Evolutionary conservation across 2,113 vertebrate species (phyloP).

Genomic region (Galemys pyrenaicus): DNA sequence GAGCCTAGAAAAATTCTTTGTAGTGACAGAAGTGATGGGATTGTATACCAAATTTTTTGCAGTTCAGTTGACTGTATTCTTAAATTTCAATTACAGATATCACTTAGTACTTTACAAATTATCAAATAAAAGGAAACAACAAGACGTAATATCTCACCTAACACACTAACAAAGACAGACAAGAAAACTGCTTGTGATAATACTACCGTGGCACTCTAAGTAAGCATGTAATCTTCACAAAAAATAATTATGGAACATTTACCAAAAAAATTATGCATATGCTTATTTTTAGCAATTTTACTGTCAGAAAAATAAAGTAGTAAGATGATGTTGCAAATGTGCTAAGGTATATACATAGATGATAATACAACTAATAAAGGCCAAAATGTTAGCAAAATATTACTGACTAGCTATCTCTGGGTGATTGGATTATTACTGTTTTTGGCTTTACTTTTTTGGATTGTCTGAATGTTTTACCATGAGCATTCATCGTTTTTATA

Average conservation of each 20-base stretch:
- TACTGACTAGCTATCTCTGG: background rate
- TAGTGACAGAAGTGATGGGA: background rate
- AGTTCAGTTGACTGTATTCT: background rate
- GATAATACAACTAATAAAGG: background rate
- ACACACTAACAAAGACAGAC: conserved; percentile 24
- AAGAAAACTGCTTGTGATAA: conserved; percentile 3
- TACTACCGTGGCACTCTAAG: background rate
- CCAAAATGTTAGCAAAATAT: background rate
- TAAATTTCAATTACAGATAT: conserved; percentile 37
- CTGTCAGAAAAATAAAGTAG: background rate
- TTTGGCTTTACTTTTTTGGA: conserved; percentile 12
- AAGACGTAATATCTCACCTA: background rate
- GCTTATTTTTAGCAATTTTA: background rate
- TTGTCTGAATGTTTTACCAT: background rate
- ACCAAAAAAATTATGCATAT: background rate
- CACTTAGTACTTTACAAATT: background rate
- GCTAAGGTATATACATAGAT: background rate
- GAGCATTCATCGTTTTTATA: background rate
- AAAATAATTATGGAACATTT: background rate
- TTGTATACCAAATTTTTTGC: too few species aligned
- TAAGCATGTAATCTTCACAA: conserved; percentile 9
- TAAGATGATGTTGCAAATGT: background rate
- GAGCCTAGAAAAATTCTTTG: background rate
- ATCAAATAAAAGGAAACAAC: conserved; percentile 2
- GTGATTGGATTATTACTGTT: background rate